Conservation (phyloP, 1,140 invertebrate genomes). For the Drosophila tani region DNA sequence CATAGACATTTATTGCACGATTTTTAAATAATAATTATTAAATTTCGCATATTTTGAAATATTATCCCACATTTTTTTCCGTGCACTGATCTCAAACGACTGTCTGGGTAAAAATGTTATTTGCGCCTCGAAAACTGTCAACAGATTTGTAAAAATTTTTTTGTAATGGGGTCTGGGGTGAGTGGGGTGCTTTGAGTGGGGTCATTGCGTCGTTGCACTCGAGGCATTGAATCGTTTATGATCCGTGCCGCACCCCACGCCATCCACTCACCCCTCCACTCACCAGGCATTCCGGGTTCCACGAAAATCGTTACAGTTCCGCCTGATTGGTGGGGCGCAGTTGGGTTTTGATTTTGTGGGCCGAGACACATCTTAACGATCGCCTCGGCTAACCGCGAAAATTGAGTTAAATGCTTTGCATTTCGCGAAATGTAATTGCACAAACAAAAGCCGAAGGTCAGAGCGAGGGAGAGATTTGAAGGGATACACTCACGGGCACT, state of each 20-base stretch:
- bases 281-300: neutral
- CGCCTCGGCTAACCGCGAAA: slow-evolving; percentile 44
- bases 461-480: neutral
- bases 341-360: slow-evolving; percentile 3
- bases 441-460: slow-evolving; percentile 62
- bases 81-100: slow-evolving; percentile 15
- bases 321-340: slow-evolving; percentile 56
- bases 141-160: slow-evolving; percentile 59
- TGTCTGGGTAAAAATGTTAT: slow-evolving; percentile 30
- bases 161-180: slow-evolving; percentile 27
- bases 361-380: slow-evolving; percentile 30
- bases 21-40: no score
- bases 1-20: no score
- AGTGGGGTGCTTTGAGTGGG: slow-evolving; percentile 15
- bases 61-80: neutral
- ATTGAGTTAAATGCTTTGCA: slow-evolving; percentile 54
- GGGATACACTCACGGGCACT: neutral
- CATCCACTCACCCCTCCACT: neutral
- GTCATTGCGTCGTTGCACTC: slow-evolving; percentile 35
- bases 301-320: slow-evolving; percentile 66
- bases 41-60: neutral
- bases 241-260: slow-evolving; percentile 27
- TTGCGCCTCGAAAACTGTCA: slow-evolving; percentile 71
- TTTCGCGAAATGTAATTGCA: slow-evolving; percentile 42
- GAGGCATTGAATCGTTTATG: slow-evolving; percentile 64